These are phyloP conservation scores for Zalophus californianus DNA, from an alignment of 2,797 vertebrate species.

Conservation along the genomic window DNA sequence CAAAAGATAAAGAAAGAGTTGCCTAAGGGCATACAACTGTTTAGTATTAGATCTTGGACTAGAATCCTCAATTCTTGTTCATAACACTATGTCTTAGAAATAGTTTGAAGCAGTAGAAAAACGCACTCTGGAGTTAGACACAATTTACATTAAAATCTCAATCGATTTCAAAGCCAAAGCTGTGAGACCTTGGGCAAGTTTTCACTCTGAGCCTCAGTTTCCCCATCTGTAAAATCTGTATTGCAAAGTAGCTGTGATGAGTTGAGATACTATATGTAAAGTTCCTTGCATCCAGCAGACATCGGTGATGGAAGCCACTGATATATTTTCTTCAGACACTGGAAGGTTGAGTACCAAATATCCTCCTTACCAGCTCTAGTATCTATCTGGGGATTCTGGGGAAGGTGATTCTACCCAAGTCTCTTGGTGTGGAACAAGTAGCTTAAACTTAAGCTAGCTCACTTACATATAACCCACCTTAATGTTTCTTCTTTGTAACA, in stretches of 20 bases:
- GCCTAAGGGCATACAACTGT: background rate
- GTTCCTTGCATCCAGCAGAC: background rate
- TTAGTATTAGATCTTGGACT: conserved; percentile 33
- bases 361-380: background rate
- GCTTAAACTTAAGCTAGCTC: background rate
- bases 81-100: background rate
- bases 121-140: background rate
- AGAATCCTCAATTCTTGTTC: background rate
- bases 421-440: background rate
- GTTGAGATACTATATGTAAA: background rate
- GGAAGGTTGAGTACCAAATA: background rate
- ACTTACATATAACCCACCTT: background rate
- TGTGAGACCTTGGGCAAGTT: conserved; percentile 16
- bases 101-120: conserved; percentile 41
- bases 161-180: conserved; percentile 20
- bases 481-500: conserved; percentile 41
- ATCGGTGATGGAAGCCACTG: conserved; percentile 1
- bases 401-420: background rate
- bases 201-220: conserved; percentile 9
- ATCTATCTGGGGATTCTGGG: background rate
- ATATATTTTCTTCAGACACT: background rate
- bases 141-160: background rate
- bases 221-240: conserved; percentile 14
- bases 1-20: background rate
- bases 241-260: background rate